These are phyloP conservation scores for Drymonia ruficornis DNA, from an alignment of 2,888 invertebrate species.

Conservation along the genomic window DNA sequence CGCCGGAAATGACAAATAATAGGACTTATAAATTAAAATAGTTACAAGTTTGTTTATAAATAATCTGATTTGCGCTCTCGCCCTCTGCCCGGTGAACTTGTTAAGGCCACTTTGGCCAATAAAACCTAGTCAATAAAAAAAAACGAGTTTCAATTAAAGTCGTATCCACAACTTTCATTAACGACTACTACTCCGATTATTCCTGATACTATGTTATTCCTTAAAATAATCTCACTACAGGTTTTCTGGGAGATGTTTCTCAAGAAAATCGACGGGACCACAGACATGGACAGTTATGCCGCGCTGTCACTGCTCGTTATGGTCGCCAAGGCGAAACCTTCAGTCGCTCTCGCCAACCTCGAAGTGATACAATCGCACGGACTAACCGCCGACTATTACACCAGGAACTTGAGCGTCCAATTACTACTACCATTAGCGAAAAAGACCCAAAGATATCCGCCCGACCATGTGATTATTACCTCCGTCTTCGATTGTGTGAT, in stretches of 20 bases:
- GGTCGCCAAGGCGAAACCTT: conserved; percentile 85
- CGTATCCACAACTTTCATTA: no score
- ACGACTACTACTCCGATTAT: neutral
- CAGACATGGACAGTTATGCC: conserved; percentile 88
- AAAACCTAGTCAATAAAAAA: no score
- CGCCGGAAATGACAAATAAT: no score
- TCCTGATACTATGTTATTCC: no score
- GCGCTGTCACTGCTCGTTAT: conserved; percentile 92
- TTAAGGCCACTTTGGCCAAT: no score
- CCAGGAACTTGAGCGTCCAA: conserved; percentile 65
- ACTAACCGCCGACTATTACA: conserved; percentile 82
- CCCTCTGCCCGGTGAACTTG: no score
- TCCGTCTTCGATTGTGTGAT: conserved; percentile 69
- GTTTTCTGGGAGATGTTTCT: conserved; percentile 94
- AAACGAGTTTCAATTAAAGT: no score
- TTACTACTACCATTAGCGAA: conserved; percentile 65
- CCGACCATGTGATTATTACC: conserved; percentile 65
- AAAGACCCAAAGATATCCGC: conserved; percentile 69
- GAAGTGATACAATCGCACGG: conserved; percentile 90
- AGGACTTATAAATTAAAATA: no score
- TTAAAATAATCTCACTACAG: conserved; percentile 57
- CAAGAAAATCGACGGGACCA: conserved; percentile 88
- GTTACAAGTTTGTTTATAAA: no score
- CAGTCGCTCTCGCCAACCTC: conserved; percentile 88
- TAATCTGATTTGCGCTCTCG: no score